Percentiles rank a stretch among this genome's conserved stretches.
These are phyloP conservation scores for Petrosia ficiformis DNA, from an alignment of 37 sponge, comb jelly and placozoan genomes.

Conservation along the genomic window DNA sequence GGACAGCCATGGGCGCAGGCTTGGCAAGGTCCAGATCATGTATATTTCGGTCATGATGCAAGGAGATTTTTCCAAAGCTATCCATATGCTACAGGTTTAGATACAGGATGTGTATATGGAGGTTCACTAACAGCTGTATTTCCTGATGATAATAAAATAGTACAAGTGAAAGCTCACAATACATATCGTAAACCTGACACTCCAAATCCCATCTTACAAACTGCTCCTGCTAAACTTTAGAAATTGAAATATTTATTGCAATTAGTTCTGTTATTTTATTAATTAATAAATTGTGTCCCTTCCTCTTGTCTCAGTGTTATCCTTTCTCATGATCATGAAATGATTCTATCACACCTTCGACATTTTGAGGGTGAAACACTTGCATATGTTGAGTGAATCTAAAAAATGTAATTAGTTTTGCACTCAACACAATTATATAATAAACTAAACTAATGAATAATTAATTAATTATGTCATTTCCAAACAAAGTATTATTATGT, in stretches of 20 bases:
- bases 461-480: too few species aligned
- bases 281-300: too few species aligned
- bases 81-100: slow-evolving; percentile 73
- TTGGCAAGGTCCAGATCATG: slow-evolving; percentile 80
- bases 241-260: too few species aligned
- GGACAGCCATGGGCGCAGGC: slow-evolving; percentile 53
- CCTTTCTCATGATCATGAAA: too few species aligned
- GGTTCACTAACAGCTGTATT: slow-evolving; percentile 68
- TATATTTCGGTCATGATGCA: slow-evolving; percentile 90
- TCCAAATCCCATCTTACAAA: too few species aligned
- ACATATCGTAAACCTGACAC: not conserved
- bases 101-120: slow-evolving; percentile 87
- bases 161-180: slow-evolving; percentile 10
- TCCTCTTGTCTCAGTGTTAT: too few species aligned
- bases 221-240: too few species aligned
- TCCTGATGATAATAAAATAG: slow-evolving; percentile 13
- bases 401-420: not conserved
- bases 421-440: not conserved
- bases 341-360: too few species aligned
- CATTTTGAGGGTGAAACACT: too few species aligned
- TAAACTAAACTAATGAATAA: too few species aligned
- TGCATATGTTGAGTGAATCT: slow-evolving; percentile 81
- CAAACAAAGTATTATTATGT: too few species aligned
- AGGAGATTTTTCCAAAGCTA: slow-evolving; percentile 39
- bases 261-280: too few species aligned